phyloP scores from a whole-genome alignment of 2,797 vertebrate species.

The Gymnoscopelus braueri region DNA sequence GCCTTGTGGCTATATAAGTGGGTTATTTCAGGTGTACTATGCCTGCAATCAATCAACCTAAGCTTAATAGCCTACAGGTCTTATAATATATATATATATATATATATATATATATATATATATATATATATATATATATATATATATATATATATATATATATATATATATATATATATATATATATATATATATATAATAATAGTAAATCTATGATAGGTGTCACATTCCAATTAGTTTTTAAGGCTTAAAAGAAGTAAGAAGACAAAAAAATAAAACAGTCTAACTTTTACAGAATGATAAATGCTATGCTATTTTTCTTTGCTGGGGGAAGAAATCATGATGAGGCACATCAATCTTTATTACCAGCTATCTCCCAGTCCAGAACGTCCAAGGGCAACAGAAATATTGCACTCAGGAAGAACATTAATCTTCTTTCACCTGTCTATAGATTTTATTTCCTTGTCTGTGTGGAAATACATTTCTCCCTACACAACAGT shows the following conservation, averaged over 20 bases:
- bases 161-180: too few relatives aligned
- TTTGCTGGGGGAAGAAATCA: constrained; percentile 67
- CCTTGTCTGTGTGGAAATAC: not conserved
- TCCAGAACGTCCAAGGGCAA: constrained; percentile 73
- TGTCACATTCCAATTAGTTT: constrained; percentile 44
- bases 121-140: too few relatives aligned
- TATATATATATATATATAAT: too few relatives aligned
- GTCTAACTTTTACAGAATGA: constrained; percentile 65
- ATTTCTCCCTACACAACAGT: not conserved
- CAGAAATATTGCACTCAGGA: constrained; percentile 63
- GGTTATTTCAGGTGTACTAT: constrained; percentile 35
- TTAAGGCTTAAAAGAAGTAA: constrained; percentile 44
- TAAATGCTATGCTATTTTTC: constrained; percentile 62
- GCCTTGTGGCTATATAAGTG: constrained; percentile 28
- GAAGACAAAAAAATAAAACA: constrained; percentile 31
- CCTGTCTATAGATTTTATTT: constrained; percentile 36
- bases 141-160: too few relatives aligned
- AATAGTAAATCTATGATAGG: not conserved
- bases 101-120: too few relatives aligned
- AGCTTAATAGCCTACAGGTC: too few relatives aligned
- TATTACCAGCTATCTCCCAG: constrained; percentile 61
- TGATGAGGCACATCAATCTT: constrained; percentile 75
- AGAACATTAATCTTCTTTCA: constrained; percentile 64
- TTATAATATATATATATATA: too few relatives aligned
- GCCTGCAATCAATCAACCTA: constrained; percentile 40